phyloP scores from a whole-genome alignment of 2,888 invertebrate species.

The Lasioglossum morio region DNA sequence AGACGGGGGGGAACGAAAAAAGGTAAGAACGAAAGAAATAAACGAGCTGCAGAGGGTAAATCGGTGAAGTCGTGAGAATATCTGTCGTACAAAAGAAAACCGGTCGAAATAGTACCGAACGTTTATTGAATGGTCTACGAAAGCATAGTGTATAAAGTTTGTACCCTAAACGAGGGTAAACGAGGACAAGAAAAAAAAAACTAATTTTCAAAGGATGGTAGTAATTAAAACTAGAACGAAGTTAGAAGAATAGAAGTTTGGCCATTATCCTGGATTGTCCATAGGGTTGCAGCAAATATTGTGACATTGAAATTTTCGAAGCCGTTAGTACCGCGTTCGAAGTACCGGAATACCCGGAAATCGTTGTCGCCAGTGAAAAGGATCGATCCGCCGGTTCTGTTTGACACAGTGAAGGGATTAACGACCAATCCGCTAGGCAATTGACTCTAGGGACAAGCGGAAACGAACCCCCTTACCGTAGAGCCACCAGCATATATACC shows the following conservation, averaged over 20 bases:
- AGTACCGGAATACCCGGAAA: background rate
- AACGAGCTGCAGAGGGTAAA: constrained; percentile 32
- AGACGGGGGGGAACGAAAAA: constrained; percentile 21
- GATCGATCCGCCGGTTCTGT: background rate
- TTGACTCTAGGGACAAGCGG: background rate
- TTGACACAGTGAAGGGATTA: background rate
- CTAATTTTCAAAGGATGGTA: background rate
- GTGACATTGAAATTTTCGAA: constrained; percentile 30
- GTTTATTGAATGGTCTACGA: constrained; percentile 9
- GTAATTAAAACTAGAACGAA: background rate
- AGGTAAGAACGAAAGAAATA: constrained; percentile 49
- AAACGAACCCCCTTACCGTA: background rate
- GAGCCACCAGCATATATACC: background rate
- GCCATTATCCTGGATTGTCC: constrained; percentile 24
- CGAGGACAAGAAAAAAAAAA: background rate
- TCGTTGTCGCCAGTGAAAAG: too few species aligned
- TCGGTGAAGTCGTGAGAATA: constrained; percentile 78
- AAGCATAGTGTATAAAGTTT: background rate
- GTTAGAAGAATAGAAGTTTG: too few species aligned
- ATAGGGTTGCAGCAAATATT: constrained; percentile 45
- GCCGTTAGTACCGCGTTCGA: background rate
- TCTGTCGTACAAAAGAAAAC: constrained; percentile 79
- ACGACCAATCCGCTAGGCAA: background rate
- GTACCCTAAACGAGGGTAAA: too few species aligned
- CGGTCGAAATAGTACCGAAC: constrained; percentile 77